Conservation (phyloP, 2,797 vertebrate species). For the Percopsis omiscomaycus region DNA sequence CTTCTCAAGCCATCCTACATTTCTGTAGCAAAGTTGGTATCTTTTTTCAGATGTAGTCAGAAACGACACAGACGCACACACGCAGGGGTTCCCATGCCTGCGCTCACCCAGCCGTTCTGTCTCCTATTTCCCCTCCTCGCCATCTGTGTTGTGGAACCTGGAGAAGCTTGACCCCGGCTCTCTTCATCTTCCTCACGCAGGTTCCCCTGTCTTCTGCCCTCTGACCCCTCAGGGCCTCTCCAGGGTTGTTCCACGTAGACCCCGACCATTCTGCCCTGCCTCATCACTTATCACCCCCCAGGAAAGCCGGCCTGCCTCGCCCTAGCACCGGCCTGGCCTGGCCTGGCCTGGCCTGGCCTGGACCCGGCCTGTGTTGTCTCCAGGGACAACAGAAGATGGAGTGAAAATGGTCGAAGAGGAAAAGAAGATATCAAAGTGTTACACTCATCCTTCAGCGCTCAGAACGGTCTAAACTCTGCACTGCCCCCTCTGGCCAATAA, state of each 20-base stretch:
- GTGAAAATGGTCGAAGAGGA: conserved; percentile 38
- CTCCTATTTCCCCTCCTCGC: conserved; percentile 50
- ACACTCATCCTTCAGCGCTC: conserved; percentile 37
- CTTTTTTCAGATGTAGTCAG: too few relatives aligned
- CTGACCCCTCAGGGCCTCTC: conserved; percentile 44
- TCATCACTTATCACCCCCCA: conserved; percentile 72
- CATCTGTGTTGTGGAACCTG: conserved; percentile 64
- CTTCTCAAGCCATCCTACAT: too few relatives aligned
- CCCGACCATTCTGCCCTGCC: conserved; percentile 49
- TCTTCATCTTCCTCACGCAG: conserved; percentile 65
- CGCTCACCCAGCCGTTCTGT: conserved; percentile 15
- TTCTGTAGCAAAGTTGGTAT: too few relatives aligned
- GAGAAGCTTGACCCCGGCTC: conserved; percentile 46
- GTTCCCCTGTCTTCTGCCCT: conserved; percentile 63
- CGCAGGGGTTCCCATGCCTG: conserved; percentile 41
- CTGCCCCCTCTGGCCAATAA: too few relatives aligned
- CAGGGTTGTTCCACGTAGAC: conserved; percentile 49
- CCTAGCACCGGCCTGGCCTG: conserved; percentile 25
- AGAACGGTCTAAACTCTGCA: too few relatives aligned
- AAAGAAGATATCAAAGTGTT: conserved; percentile 51
- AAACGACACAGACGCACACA: conserved; percentile 4
- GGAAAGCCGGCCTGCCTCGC: conserved; percentile 58
- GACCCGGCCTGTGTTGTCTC: conserved; percentile 19
- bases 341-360: conserved; percentile 26
- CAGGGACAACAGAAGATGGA: conserved; percentile 40